Base-by-base conservation (phyloP, 2,797 vertebrate genomes). In the Anabacerthia variegaticeps region DNA sequence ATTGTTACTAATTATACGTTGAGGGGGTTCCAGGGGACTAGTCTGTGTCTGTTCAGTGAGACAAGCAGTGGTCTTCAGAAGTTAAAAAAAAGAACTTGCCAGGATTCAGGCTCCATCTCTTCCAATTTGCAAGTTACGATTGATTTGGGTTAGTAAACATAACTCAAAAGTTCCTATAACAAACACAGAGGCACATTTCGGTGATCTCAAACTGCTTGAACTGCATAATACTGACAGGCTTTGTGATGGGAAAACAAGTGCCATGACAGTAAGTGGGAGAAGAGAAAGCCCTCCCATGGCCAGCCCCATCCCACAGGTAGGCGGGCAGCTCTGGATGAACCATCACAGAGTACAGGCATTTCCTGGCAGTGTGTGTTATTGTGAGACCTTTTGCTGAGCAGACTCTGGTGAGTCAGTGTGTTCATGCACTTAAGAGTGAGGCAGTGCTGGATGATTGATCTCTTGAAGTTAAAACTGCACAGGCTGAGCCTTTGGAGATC, bases 31-130 rank as follows among this genome's bases (percentile, higher is more conserved):
- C 3, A 3, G 48, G 13, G 14, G 9, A 48, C 9, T 4, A 0
- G 30, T 49, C 63, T 36, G 19, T 61, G 14, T 55, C 56, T 77
- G 54, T 37, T 36, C 63, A 85, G 78, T 0, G 6, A 69, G 48
- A 73, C 1, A 4, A 89, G 43, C 44, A 27, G 48, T 0, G 0
- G 16, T 78, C 28, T 52, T 85, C 55, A 66, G 73, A 78, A 58
- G 22, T 7, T 46, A 51, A 48, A 36, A 9, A 51, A 26, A 23
- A 3, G 41, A 85, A 26, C 61, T 49, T 67, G 59, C 44, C 63
- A 81, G 67, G 88, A 86, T 94, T 90, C 79, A 90, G 81, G 82
- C 85, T 93, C 59, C 73, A 63, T 56, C 79, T 92, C 91, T 74
- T 92, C 82, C 82, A 86, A 18, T 91, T 76, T 92, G 77, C 59